Conservation (phyloP, 2,113 vertebrate species). For the Bambusicola thoracicus region DNA sequence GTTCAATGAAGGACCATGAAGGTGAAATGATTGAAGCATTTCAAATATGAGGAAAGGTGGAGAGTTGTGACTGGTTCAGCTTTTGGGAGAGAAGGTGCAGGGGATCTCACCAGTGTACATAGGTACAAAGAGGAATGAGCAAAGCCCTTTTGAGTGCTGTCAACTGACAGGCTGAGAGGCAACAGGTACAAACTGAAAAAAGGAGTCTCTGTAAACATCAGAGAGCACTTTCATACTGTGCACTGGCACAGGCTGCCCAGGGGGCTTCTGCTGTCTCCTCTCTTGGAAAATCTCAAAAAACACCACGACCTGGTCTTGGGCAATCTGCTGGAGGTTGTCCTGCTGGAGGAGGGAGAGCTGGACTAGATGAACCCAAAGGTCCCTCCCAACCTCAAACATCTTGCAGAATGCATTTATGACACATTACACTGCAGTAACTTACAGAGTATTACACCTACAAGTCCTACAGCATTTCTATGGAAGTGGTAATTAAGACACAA, state of each 20-base stretch:
- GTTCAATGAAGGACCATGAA: background rate
- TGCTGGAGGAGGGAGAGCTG: background rate
- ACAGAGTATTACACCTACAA: too few species aligned
- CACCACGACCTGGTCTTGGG: background rate
- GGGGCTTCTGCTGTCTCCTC: background rate
- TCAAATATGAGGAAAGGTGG: background rate
- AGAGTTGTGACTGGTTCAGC: background rate
- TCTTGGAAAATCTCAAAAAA: background rate
- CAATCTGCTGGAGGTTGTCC: background rate
- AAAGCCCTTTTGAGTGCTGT: background rate
- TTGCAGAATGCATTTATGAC: background rate
- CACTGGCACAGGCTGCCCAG: background rate
- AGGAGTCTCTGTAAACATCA: background rate
- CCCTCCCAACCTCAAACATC: background rate
- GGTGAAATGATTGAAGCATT: background rate
- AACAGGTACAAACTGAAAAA: background rate
- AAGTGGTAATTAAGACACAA: background rate
- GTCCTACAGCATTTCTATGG: background rate
- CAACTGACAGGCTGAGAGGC: background rate
- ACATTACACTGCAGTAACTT: fast-evolving
- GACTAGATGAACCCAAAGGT: background rate
- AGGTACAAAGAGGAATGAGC: background rate
- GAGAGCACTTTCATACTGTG: background rate
- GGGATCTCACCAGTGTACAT: too few species aligned
- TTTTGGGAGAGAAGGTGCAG: background rate